Evolutionary conservation across 2,113 vertebrate species (phyloP).

Genomic region (Zootoca vivipara): DNA sequence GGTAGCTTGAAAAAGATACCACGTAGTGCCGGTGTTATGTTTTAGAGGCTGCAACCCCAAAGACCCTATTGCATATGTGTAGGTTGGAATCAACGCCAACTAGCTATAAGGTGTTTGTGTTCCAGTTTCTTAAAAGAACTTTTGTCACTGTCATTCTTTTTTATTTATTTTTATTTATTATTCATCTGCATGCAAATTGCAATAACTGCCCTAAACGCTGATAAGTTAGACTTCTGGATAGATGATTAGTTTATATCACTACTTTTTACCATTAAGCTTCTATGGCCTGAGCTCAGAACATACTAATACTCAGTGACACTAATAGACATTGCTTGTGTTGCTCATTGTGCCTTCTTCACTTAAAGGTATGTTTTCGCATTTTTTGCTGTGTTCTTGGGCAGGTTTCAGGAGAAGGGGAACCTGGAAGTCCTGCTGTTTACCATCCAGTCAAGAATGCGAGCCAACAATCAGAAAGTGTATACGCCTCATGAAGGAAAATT

Average conservation of each 20-base stretch:
- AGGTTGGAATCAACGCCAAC: background rate
- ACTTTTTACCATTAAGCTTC: background rate
- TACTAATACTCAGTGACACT: background rate
- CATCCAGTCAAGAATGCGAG: constrained; percentile 97
- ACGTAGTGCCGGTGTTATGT: background rate
- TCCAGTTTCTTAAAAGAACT: background rate
- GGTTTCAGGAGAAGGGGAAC: constrained; percentile 98
- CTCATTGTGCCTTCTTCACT: background rate
- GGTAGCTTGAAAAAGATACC: background rate
- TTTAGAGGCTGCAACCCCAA: background rate
- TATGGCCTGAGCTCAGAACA: too few species aligned
- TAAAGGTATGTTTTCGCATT: background rate
- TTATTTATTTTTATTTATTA: background rate
- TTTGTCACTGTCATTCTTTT: background rate
- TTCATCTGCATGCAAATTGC: background rate
- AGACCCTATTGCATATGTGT: background rate
- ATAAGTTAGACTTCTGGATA: background rate
- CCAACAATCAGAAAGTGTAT: constrained; percentile 96
- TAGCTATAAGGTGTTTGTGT: background rate
- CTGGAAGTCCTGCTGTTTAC: constrained; percentile 96
- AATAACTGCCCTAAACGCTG: background rate
- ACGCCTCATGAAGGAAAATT: constrained; percentile 91
- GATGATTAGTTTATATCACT: background rate
- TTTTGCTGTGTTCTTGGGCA: constrained; percentile 57
- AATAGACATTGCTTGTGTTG: background rate